A percentile compares a stretch with the other conserved stretches of the same genome.
phyloP scores from a whole-genome alignment of 1,140 invertebrate genomes.

The Diorhabda sublineata region DNA sequence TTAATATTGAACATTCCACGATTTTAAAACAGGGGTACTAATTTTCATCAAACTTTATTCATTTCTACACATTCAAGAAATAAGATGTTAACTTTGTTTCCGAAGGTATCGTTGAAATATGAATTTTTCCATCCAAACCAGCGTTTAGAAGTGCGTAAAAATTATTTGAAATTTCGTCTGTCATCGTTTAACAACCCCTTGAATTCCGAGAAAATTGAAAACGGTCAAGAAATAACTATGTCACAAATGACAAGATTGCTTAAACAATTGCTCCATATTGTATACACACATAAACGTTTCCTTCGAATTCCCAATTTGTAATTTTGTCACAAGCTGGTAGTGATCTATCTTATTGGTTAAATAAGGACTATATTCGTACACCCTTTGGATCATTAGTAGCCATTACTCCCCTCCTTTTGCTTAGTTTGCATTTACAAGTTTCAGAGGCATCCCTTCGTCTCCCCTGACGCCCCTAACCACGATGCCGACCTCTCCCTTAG shows the following conservation, averaged over 20 bases:
- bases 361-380: slow-evolving; percentile 43
- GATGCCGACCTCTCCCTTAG: not conserved
- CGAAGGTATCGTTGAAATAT: too few species aligned
- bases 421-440: slow-evolving; percentile 49
- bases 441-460: slow-evolving; percentile 31
- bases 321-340: slow-evolving; percentile 40
- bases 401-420: slow-evolving; percentile 44
- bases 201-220: too few species aligned
- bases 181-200: too few species aligned
- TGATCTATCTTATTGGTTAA: slow-evolving; percentile 42
- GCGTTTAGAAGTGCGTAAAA: too few species aligned
- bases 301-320: slow-evolving; percentile 38
- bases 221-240: not conserved
- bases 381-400: slow-evolving; percentile 43
- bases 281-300: slow-evolving; percentile 6
- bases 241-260: not conserved
- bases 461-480: slow-evolving; percentile 25
- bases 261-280: too few species aligned
- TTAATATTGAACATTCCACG: too few species aligned
- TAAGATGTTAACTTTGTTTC: too few species aligned
- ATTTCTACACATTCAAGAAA: too few species aligned
- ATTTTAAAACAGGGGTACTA: too few species aligned
- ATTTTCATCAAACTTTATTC: too few species aligned
- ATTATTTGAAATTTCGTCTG: too few species aligned
- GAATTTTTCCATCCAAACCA: too few species aligned